phyloP scores from a whole-genome alignment of 2,888 invertebrate species.

The Drosophila vallismaia region DNA sequence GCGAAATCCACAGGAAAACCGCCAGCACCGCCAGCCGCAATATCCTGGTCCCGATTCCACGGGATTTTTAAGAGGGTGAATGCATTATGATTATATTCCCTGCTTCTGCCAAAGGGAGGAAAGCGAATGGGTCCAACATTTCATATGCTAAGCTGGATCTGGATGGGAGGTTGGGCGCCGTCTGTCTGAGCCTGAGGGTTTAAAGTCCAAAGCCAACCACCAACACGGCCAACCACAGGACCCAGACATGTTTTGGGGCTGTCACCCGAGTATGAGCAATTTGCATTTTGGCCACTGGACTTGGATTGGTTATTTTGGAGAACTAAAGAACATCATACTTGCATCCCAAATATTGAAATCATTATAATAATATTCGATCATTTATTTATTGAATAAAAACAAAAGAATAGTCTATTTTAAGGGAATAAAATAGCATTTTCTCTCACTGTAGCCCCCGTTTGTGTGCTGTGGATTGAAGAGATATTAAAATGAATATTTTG shows the following conservation, averaged over 20 bases:
- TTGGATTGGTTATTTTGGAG: slow-evolving; percentile 82
- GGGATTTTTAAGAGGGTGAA: slow-evolving; percentile 35
- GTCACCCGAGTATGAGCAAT: slow-evolving; percentile 81
- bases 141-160: slow-evolving; percentile 67
- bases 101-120: slow-evolving; percentile 56
- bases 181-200: slow-evolving; percentile 2
- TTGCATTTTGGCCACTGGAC: slow-evolving; percentile 82
- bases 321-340: slow-evolving; percentile 83
- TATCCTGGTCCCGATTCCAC: background rate
- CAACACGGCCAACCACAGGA: slow-evolving; percentile 52
- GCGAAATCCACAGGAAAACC: slow-evolving; percentile 15
- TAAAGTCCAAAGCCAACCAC: slow-evolving; percentile 46
- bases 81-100: slow-evolving; percentile 79
- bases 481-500: slow-evolving; percentile 83
- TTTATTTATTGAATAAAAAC: background rate
- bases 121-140: slow-evolving; percentile 41
- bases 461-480: slow-evolving; percentile 75
- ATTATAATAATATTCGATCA: background rate
- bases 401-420: background rate
- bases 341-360: background rate
- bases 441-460: slow-evolving; percentile 5
- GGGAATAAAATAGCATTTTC: background rate
- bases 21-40: slow-evolving; percentile 25
- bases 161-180: slow-evolving; percentile 4
- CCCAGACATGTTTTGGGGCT: slow-evolving; percentile 20